Evolutionary conservation across 1,140 invertebrate genomes (phyloP).

Genomic region (Lamellibrachia luymesi): DNA sequence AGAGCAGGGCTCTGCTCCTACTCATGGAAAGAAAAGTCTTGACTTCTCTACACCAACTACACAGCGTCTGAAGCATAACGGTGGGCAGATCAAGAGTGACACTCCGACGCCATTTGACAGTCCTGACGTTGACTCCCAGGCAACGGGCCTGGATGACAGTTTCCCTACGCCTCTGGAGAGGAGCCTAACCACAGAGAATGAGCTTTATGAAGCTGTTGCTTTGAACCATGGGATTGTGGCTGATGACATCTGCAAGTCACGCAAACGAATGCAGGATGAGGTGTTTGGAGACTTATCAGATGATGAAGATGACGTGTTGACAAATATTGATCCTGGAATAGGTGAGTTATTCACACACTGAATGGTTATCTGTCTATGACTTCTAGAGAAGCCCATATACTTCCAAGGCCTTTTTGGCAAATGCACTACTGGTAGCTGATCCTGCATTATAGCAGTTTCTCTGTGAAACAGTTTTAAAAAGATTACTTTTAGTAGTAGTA

Average conservation of each 20-base stretch:
- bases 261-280: neutral
- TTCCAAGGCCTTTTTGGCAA: neutral
- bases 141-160: neutral
- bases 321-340: neutral
- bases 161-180: neutral
- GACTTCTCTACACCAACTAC: neutral
- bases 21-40: neutral
- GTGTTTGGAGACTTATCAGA: neutral
- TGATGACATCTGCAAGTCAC: neutral
- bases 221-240: neutral
- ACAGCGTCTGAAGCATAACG: neutral
- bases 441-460: neutral
- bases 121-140: neutral
- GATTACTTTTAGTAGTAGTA: no score
- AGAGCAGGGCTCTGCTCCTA: neutral
- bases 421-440: neutral
- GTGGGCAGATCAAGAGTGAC: neutral
- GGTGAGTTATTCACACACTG: neutral
- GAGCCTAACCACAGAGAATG: neutral
- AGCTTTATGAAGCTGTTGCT: neutral
- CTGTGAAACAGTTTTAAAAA: neutral
- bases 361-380: neutral
- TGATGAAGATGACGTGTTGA: neutral
- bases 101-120: neutral
- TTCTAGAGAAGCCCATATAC: neutral